Evolutionary conservation across 2,113 vertebrate species (phyloP).

Genomic region (Motacilla tschutschensis): DNA sequence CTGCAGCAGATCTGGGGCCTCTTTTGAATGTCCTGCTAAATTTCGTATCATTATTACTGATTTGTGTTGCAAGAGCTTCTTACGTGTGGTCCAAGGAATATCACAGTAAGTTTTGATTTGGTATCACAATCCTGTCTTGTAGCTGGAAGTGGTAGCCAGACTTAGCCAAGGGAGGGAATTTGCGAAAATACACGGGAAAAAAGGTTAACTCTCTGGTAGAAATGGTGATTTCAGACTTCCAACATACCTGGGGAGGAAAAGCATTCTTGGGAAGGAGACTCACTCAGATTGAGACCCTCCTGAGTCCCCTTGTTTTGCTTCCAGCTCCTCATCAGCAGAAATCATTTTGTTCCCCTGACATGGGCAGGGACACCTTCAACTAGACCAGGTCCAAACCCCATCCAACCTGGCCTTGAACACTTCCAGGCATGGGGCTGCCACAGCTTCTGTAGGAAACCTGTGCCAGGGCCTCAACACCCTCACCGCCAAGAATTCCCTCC

Average conservation of each 20-base stretch:
- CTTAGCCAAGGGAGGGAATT: neutral
- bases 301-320: neutral
- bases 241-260: neutral
- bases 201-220: neutral
- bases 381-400: neutral
- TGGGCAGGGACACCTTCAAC: neutral
- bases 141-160: neutral
- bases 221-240: neutral
- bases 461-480: neutral
- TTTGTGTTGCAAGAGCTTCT: neutral
- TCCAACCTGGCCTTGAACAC: neutral
- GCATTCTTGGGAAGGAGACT: neutral
- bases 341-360: neutral
- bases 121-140: too few relatives aligned
- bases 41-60: neutral
- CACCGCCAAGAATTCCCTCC: accelerated
- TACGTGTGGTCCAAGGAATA: neutral
- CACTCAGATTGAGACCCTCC: accelerated
- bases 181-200: neutral
- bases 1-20: neutral
- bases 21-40: neutral
- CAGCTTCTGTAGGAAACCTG: neutral
- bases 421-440: neutral
- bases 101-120: neutral
- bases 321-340: neutral